A percentile compares a stretch with the other conserved stretches of the same genome.
Conservation (phyloP, 2,113 vertebrate species). For the Tichodroma muraria region DNA sequence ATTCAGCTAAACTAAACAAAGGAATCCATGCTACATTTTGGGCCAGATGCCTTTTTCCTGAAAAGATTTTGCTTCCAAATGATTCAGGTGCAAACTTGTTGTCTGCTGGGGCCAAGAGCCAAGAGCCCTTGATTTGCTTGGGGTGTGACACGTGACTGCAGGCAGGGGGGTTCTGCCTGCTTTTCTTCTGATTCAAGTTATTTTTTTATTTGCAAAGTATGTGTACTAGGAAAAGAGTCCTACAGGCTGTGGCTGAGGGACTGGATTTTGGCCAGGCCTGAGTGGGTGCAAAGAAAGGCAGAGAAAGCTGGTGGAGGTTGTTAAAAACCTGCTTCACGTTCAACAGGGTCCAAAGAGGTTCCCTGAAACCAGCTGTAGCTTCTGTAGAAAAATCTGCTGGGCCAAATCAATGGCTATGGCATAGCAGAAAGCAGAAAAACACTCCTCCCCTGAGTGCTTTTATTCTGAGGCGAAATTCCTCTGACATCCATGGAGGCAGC, state of each 20-base stretch:
- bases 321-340: not conserved
- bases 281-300: not conserved
- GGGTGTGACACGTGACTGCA: not conserved
- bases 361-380: not conserved
- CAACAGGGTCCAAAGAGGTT: not conserved
- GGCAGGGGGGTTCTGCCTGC: not conserved
- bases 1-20: conserved; percentile 36
- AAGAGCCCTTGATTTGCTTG: not conserved
- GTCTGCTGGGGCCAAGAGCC: not conserved
- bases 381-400: not conserved
- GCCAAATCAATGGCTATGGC: not conserved
- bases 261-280: not conserved
- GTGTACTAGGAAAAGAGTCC: not conserved
- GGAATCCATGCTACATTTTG: not conserved
- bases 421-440: not conserved
- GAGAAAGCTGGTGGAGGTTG: not conserved
- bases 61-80: conserved; percentile 4
- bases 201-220: not conserved
- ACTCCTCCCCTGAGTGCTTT: not conserved
- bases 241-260: not conserved
- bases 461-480: not conserved
- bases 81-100: conserved; percentile 40
- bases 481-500: not conserved
- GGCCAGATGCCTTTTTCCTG: conserved; percentile 22
- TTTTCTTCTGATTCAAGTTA: not conserved